phyloP scores from a whole-genome alignment of 2,888 invertebrate species.

The Ichneumon xanthorius region DNA sequence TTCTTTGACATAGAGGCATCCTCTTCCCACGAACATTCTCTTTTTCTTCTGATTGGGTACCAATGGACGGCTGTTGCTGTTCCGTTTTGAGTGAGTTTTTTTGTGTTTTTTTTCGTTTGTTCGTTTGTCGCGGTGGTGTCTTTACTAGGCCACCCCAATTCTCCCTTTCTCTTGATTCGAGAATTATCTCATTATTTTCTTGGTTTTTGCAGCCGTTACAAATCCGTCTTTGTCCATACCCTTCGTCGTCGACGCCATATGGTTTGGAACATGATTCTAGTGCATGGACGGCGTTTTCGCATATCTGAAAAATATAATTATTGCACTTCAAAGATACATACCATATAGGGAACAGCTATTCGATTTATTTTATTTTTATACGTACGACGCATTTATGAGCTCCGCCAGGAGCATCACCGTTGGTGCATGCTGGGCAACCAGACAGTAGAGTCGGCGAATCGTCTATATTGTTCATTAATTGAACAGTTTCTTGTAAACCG shows the following conservation, averaged over 20 bases:
- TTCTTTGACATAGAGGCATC: background rate
- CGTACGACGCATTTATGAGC: constrained; percentile 1
- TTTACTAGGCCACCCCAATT: constrained; percentile 1
- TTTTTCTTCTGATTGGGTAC: background rate
- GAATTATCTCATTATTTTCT: background rate
- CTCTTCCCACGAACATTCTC: background rate
- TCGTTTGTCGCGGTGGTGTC: background rate
- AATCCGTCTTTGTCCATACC: background rate
- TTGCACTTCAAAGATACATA: background rate
- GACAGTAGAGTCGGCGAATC: background rate
- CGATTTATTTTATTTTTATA: background rate
- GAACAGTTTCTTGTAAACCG: background rate
- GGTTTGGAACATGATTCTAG: background rate
- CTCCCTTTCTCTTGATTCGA: background rate
- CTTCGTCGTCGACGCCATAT: background rate
- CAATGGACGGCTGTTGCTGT: background rate
- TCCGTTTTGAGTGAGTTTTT: background rate
- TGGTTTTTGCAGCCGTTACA: background rate
- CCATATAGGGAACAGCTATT: background rate
- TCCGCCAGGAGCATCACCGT: background rate
- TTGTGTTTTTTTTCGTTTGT: background rate
- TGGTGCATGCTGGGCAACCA: background rate
- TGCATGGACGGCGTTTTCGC: background rate
- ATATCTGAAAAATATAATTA: constrained; percentile 4
- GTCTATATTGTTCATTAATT: background rate